These are phyloP conservation scores for Ahaetulla prasina DNA, from an alignment of 2,113 vertebrate genomes.

Conservation along the genomic window DNA sequence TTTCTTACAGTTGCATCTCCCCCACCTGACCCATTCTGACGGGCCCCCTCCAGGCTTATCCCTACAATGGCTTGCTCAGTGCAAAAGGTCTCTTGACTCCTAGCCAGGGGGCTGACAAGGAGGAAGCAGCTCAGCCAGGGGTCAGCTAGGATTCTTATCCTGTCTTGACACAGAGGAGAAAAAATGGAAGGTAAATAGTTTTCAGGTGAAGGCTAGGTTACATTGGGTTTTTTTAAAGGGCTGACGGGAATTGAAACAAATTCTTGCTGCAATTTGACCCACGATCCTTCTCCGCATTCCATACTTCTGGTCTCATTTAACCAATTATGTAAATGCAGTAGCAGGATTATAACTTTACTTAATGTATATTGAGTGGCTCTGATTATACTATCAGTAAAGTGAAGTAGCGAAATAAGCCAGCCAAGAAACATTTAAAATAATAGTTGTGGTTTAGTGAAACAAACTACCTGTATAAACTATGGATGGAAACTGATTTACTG, in stretches of 20 bases:
- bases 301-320: neutral
- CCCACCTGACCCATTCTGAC: neutral
- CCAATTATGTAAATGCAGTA: neutral
- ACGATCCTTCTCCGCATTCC: neutral
- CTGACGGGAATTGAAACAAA: neutral
- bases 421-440: neutral
- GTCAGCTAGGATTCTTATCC: neutral
- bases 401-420: neutral
- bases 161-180: neutral
- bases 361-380: neutral
- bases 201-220: neutral
- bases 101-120: neutral
- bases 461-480: neutral
- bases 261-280: neutral
- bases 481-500: neutral
- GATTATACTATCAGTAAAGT: neutral
- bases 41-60: neutral
- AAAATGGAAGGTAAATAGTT: neutral
- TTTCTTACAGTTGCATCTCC: neutral
- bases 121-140: neutral
- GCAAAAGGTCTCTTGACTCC: neutral
- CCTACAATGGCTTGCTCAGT: neutral
- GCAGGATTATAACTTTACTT: neutral
- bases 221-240: neutral
- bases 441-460: neutral